Conservation (phyloP, 1,140 invertebrate genomes). For the Hycleus phaleratus region DNA sequence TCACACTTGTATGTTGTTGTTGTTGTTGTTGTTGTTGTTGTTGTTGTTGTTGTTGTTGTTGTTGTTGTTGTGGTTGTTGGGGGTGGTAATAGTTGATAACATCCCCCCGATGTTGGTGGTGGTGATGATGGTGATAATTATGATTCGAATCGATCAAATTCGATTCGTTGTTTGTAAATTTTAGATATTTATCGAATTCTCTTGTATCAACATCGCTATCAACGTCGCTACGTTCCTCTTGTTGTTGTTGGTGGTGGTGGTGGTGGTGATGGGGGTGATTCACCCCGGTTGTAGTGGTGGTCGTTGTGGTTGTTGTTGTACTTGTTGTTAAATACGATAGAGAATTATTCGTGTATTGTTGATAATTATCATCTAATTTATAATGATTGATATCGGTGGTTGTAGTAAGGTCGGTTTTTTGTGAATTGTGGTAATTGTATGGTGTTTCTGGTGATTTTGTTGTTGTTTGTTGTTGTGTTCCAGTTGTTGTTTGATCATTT, state of each 20-base stretch:
- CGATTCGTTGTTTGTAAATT: constrained; percentile 46
- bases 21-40: background rate
- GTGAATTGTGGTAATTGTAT: background rate
- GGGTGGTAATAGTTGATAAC: no score
- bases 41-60: no score
- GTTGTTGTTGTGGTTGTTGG: no score
- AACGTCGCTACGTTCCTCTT: constrained; percentile 36
- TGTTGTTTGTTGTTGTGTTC: constrained; percentile 23
- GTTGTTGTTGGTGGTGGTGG: constrained; percentile 23
- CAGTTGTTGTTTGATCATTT: constrained; percentile 23
- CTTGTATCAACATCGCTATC: constrained; percentile 50
- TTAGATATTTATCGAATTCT: constrained; percentile 60
- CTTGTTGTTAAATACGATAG: constrained; percentile 8
- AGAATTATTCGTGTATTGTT: constrained; percentile 13
- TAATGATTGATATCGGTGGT: no score
- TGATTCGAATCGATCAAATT: constrained; percentile 50
- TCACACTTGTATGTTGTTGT: constrained; percentile 41
- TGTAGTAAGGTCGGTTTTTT: no score
- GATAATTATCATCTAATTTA: no score
- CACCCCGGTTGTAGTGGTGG: constrained; percentile 33
- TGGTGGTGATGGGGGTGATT: constrained; percentile 34
- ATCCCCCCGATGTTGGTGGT: no score
- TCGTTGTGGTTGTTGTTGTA: constrained; percentile 34
- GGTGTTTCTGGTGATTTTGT: constrained; percentile 34
- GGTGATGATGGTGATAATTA: constrained; percentile 43